These are phyloP conservation scores for Cylas formicarius DNA, from an alignment of 1,140 invertebrate genomes.

Conservation along the genomic window DNA sequence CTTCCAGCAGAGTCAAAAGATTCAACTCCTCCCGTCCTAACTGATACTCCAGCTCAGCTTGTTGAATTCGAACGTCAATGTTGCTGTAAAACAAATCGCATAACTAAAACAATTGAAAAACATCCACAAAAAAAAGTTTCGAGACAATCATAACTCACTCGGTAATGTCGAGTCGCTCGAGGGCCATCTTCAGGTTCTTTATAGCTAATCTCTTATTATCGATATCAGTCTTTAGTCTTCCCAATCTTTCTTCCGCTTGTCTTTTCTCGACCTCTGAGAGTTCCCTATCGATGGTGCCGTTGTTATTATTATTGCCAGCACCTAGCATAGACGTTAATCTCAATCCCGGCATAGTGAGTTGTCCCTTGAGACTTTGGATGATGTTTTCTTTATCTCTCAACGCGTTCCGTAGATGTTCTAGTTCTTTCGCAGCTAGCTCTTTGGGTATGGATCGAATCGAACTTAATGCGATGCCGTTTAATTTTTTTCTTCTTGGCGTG, in stretches of 20 bases:
- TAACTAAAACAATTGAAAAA: slow-evolving; percentile 2
- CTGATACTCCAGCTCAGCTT: slow-evolving; percentile 83
- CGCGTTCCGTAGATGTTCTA: slow-evolving; percentile 64
- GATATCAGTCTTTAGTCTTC: slow-evolving; percentile 58
- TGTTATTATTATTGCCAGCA: slow-evolving; percentile 22
- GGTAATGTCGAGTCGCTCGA: slow-evolving; percentile 70
- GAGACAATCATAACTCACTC: slow-evolving; percentile 52
- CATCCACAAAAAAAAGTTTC: slow-evolving; percentile 1
- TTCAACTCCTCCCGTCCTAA: slow-evolving; percentile 80
- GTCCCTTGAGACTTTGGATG: slow-evolving; percentile 59
- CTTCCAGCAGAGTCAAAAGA: slow-evolving; percentile 73
- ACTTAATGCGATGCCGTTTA: slow-evolving; percentile 30
- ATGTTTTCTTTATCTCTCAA: slow-evolving; percentile 74
- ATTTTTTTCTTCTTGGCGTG: slow-evolving; percentile 53
- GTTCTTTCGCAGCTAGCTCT: slow-evolving; percentile 45
- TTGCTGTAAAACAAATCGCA: slow-evolving; percentile 54
- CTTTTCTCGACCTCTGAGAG: slow-evolving; percentile 52
- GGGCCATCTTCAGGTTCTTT: slow-evolving; percentile 64
- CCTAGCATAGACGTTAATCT: slow-evolving; percentile 28
- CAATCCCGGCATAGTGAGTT: slow-evolving; percentile 40
- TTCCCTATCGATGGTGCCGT: slow-evolving; percentile 29
- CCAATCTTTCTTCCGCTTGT: slow-evolving; percentile 60
- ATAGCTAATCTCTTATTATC: slow-evolving; percentile 65
- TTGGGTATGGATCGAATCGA: slow-evolving; percentile 46
- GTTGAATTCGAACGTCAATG: slow-evolving; percentile 82